Conservation (phyloP, 2,113 vertebrate genomes). For the Motacilla tschutschensis region DNA sequence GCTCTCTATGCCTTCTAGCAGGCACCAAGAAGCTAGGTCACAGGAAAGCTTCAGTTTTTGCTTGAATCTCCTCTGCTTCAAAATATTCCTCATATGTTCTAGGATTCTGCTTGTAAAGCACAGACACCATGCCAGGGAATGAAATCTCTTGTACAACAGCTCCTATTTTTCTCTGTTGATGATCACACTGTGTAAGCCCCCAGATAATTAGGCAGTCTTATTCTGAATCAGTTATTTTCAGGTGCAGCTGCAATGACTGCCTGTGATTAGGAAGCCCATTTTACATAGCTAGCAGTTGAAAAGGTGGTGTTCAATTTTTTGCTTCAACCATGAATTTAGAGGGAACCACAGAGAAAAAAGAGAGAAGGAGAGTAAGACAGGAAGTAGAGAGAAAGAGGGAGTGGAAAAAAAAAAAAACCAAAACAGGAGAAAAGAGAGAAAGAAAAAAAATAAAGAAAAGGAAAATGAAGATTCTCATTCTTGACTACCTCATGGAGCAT, state of each 20-base stretch:
- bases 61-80: constrained; percentile 7
- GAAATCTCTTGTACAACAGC: background rate
- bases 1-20: background rate
- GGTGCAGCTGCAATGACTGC: constrained; percentile 21
- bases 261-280: constrained; percentile 13
- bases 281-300: background rate
- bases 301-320: constrained; percentile 3
- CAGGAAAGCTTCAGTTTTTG: background rate
- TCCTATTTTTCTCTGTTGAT: constrained; percentile 6
- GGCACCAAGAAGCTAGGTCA: background rate
- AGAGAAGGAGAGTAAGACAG: background rate
- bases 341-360: background rate
- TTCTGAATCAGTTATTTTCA: constrained; percentile 34
- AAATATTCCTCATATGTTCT: background rate
- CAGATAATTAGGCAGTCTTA: constrained; percentile 11
- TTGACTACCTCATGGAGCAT: background rate
- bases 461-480: background rate
- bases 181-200: background rate
- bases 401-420: background rate
- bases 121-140: background rate
- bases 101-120: background rate
- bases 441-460: background rate
- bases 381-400: background rate
- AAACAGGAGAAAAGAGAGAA: background rate
- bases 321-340: background rate